phyloP scores from a whole-genome alignment of 2,888 invertebrate genomes.

The Hofmannophila pseudospretella region DNA sequence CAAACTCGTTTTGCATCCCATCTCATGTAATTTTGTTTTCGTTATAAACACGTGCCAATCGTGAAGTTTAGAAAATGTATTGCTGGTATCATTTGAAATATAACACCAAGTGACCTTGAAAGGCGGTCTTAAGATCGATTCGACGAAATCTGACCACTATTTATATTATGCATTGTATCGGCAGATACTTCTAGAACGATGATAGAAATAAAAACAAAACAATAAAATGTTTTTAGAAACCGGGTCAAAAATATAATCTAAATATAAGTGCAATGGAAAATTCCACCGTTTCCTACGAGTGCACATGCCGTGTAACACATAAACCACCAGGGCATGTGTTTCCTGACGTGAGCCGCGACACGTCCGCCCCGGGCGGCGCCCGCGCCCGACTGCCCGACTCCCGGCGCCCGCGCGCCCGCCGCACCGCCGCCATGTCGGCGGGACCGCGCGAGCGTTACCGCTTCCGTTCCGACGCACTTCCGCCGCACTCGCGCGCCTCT shows the following conservation, averaged over 20 bases:
- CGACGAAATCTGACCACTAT: no score
- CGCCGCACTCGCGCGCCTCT: conserved; percentile 23
- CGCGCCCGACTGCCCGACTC: conserved; percentile 7
- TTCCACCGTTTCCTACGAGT: background rate
- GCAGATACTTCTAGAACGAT: no score
- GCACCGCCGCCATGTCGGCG: conserved; percentile 24
- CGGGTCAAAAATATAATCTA: background rate
- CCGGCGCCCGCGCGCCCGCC: background rate
- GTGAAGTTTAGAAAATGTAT: no score
- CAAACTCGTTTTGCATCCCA: no score
- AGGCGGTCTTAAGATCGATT: no score
- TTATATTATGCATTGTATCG: no score
- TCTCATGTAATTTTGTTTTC: no score
- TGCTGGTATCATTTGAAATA: no score
- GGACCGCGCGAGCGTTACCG: conserved; percentile 35
- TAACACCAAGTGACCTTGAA: no score
- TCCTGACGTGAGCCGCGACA: conserved; percentile 2
- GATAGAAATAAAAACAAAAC: no score
- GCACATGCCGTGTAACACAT: background rate
- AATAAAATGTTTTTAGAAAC: no score
- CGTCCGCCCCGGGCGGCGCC: conserved; percentile 12
- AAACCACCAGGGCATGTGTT: background rate
- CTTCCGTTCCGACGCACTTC: conserved; percentile 44
- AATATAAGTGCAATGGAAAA: background rate
- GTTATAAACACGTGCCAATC: no score